Conservation (phyloP, 2,797 vertebrate genomes). For the Alosa sapidissima region DNA sequence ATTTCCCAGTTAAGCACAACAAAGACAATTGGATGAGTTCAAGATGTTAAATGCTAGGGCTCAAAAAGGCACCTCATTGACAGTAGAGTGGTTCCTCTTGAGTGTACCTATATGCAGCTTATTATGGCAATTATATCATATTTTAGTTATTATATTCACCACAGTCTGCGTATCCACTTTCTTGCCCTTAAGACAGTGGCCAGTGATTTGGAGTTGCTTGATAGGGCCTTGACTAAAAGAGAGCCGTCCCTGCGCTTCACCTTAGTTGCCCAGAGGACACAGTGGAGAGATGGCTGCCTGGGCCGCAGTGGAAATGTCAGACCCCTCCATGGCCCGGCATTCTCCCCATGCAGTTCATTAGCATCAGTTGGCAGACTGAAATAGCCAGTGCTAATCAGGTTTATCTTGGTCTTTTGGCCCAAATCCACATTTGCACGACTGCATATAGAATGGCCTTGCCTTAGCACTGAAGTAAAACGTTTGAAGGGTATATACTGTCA, state of each 20-base stretch:
- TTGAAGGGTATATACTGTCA: background rate
- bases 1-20: background rate
- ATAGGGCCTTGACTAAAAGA: background rate
- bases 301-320: slow-evolving; percentile 38
- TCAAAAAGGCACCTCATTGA: background rate
- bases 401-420: slow-evolving; percentile 50
- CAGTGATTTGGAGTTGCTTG: background rate
- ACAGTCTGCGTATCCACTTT: too few relatives aligned
- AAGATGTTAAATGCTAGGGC: background rate
- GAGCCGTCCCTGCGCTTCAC: background rate
- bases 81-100: background rate
- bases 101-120: background rate
- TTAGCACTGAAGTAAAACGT: background rate
- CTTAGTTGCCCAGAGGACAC: slow-evolving; percentile 23
- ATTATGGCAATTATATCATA: background rate
- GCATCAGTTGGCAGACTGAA: slow-evolving; percentile 49
- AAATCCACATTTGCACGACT: background rate
- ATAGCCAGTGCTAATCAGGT: slow-evolving; percentile 58
- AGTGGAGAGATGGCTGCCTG: background rate
- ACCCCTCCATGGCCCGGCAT: slow-evolving; percentile 34
- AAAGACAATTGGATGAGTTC: background rate
- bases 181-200: background rate
- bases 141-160: background rate
- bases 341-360: slow-evolving; percentile 39
- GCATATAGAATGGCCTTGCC: slow-evolving; percentile 6